Percentiles rank a stretch among this genome's conserved stretches.
phyloP scores from a whole-genome alignment of 2,113 vertebrate species.

The Lampris megalopsis region DNA sequence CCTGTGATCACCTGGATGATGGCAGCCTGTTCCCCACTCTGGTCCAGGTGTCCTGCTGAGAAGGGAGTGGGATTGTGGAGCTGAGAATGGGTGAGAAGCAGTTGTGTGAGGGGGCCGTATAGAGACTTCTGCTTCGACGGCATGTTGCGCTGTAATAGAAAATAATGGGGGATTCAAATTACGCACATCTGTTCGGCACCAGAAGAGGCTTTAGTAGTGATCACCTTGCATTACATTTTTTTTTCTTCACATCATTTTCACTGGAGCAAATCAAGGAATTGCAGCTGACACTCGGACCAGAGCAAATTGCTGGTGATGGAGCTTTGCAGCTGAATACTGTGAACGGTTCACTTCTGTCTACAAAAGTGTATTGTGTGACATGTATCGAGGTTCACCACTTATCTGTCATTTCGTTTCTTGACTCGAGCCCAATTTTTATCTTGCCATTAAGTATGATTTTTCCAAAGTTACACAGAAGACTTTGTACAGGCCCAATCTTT shows the following conservation, averaged over 20 bases:
- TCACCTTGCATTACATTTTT: conserved; percentile 31
- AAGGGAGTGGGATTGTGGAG: conserved; percentile 11
- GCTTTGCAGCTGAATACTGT: conserved; percentile 47
- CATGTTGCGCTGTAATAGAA: conserved; percentile 49
- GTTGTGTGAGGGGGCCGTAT: neutral
- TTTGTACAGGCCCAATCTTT: neutral
- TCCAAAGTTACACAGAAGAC: neutral
- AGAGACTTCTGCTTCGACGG: conserved; percentile 18
- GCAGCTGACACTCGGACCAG: conserved; percentile 37
- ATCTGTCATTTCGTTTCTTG: conserved; percentile 11
- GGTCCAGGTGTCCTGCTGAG: conserved; percentile 27
- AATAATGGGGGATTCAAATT: conserved; percentile 58
- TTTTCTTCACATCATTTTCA: conserved; percentile 24
- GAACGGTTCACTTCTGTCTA: conserved; percentile 27
- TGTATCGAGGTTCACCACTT: conserved; percentile 21
- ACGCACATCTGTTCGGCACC: conserved; percentile 46
- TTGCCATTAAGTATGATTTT: neutral
- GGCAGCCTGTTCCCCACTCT: conserved; percentile 39
- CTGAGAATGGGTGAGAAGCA: neutral
- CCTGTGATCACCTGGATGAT: conserved; percentile 38
- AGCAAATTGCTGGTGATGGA: conserved; percentile 54
- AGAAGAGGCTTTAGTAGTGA: conserved; percentile 17
- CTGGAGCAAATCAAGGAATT: conserved; percentile 45
- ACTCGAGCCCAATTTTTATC: neutral
- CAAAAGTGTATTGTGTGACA: conserved; percentile 40